Conservation (phyloP, 1,140 invertebrate species). For the Drosophila teissieri region DNA sequence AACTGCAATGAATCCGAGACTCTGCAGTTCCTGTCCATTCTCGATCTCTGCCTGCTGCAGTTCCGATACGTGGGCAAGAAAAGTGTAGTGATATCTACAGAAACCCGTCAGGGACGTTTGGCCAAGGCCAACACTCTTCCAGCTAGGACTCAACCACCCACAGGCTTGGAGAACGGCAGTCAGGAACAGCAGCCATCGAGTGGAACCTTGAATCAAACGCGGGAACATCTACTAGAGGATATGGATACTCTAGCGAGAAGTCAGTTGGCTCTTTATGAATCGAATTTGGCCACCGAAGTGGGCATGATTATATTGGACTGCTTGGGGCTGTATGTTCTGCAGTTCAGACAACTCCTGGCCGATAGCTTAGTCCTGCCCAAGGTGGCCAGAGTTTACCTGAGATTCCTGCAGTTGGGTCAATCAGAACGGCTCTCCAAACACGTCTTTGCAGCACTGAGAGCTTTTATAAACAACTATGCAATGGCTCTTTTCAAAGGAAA, state of each 20-base stretch:
- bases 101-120: constrained; percentile 51
- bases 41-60: constrained; percentile 89
- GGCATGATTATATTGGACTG: constrained; percentile 94
- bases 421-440: constrained; percentile 95
- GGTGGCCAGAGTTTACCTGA: constrained; percentile 93
- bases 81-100: constrained; percentile 87
- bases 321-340: constrained; percentile 92
- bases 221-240: constrained; percentile 85
- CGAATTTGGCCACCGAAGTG: constrained; percentile 95
- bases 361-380: constrained; percentile 92
- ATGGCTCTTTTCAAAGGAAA: constrained; percentile 93
- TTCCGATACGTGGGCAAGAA: constrained; percentile 95
- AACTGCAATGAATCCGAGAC: constrained; percentile 87
- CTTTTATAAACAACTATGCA: constrained; percentile 96
- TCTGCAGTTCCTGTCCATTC: constrained; percentile 73
- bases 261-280: constrained; percentile 88
- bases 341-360: constrained; percentile 89
- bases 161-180: constrained; percentile 87
- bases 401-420: constrained; percentile 94
- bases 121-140: constrained; percentile 64
- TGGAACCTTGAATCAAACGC: constrained; percentile 86
- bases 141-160: constrained; percentile 44
- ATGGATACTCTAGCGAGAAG: constrained; percentile 75
- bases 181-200: constrained; percentile 86
- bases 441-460: constrained; percentile 94